These are phyloP conservation scores for Empis stercorea DNA, from an alignment of 2,888 invertebrate species.

Conservation along the genomic window DNA sequence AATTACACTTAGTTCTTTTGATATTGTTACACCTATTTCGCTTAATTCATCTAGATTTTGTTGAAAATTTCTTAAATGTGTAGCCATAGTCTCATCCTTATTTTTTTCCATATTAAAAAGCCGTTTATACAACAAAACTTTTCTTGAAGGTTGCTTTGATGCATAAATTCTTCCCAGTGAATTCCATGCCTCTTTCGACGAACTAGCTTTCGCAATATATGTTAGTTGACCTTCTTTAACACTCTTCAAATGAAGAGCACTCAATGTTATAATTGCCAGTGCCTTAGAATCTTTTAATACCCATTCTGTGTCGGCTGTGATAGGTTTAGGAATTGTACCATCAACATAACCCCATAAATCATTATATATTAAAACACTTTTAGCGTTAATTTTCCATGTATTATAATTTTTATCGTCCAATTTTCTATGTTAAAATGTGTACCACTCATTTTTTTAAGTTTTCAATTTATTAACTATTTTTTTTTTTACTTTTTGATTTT, in stretches of 20 bases:
- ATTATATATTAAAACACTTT: slow-evolving; percentile 6
- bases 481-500: neutral
- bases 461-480: no score
- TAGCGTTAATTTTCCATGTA: slow-evolving; percentile 5
- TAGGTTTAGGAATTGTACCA: neutral
- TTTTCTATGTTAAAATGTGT: slow-evolving; percentile 2
- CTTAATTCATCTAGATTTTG: neutral
- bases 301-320: neutral
- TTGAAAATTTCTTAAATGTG: neutral
- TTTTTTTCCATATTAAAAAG: neutral
- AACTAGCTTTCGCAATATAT: neutral
- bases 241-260: no score
- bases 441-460: neutral
- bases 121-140: neutral
- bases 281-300: neutral
- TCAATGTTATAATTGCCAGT: neutral
- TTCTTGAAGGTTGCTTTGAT: neutral
- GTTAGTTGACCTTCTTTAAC: neutral
- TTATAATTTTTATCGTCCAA: slow-evolving; percentile 5
- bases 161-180: neutral
- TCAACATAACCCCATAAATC: slow-evolving; percentile 7
- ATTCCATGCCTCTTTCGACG: neutral
- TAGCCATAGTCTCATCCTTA: neutral
- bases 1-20: neutral
- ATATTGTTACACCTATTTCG: neutral